Conservation (phyloP, 1,140 invertebrate genomes). For the Tetramorium simillimum region DNA sequence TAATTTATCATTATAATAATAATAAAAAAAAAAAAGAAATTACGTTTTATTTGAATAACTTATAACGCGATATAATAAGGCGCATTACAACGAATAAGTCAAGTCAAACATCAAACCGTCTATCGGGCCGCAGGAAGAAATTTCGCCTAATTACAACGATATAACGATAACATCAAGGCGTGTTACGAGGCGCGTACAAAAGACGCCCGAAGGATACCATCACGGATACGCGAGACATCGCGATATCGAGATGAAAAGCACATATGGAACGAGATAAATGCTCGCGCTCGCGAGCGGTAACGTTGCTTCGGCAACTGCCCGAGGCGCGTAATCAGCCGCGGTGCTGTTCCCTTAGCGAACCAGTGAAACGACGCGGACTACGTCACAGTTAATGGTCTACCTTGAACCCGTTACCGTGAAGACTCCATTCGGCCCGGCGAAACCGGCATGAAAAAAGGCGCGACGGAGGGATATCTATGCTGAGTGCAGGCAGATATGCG, state of each 20-base stretch:
- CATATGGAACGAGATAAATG: constrained; percentile 70
- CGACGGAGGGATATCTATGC: constrained; percentile 61
- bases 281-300: constrained; percentile 58
- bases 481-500: constrained; percentile 69
- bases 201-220: constrained; percentile 38
- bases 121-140: constrained; percentile 2
- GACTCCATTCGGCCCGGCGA: constrained; percentile 66
- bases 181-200: constrained; percentile 31
- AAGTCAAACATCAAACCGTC: constrained; percentile 8
- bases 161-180: constrained; percentile 45
- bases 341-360: constrained; percentile 59
- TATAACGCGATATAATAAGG: neutral
- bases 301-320: constrained; percentile 42
- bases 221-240: constrained; percentile 4
- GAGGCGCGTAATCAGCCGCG: constrained; percentile 64
- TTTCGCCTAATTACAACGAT: constrained; percentile 40
- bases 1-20: neutral
- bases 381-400: constrained; percentile 74
- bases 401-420: constrained; percentile 75
- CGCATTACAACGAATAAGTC: constrained; percentile 31
- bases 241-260: constrained; percentile 51
- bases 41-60: constrained; percentile 2
- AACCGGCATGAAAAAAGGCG: constrained; percentile 20
- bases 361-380: constrained; percentile 53
- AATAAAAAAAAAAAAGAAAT: neutral